These are phyloP conservation scores for Andrena marginata DNA, from an alignment of 2,888 invertebrate genomes.

Conservation along the genomic window DNA sequence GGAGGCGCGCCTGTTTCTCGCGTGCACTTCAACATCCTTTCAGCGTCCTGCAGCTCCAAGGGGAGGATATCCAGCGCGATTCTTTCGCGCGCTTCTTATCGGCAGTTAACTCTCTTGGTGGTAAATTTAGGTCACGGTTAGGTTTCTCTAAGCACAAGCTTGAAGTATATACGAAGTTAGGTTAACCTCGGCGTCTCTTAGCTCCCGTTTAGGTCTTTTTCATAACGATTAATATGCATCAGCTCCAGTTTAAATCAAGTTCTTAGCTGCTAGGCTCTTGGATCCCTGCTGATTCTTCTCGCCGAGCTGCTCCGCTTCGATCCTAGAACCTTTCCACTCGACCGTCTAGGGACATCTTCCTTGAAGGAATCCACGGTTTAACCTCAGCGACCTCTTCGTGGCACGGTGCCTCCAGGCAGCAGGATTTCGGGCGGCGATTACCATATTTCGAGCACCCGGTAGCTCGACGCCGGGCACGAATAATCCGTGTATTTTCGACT, in stretches of 20 bases:
- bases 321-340: neutral
- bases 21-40: constrained; percentile 10
- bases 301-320: neutral
- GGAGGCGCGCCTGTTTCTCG: constrained; percentile 15
- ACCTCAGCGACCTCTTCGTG: constrained; percentile 51
- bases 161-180: too few species aligned
- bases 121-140: too few species aligned
- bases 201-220: too few species aligned
- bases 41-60: neutral
- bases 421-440: constrained; percentile 67
- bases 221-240: too few species aligned
- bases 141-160: too few species aligned
- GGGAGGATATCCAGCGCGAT: neutral
- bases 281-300: too few species aligned
- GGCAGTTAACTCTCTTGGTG: neutral
- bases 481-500: constrained; percentile 75
- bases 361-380: constrained; percentile 44
- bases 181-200: too few species aligned
- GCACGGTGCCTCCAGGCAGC: constrained; percentile 21
- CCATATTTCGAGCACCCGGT: constrained; percentile 74
- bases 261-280: too few species aligned
- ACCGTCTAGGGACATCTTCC: constrained; percentile 5
- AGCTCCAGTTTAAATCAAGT: too few species aligned
- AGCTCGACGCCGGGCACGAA: constrained; percentile 67
- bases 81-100: neutral